Evolutionary conservation across 2,888 invertebrate species (phyloP).

Genomic region (Cheilosia vulpina): DNA sequence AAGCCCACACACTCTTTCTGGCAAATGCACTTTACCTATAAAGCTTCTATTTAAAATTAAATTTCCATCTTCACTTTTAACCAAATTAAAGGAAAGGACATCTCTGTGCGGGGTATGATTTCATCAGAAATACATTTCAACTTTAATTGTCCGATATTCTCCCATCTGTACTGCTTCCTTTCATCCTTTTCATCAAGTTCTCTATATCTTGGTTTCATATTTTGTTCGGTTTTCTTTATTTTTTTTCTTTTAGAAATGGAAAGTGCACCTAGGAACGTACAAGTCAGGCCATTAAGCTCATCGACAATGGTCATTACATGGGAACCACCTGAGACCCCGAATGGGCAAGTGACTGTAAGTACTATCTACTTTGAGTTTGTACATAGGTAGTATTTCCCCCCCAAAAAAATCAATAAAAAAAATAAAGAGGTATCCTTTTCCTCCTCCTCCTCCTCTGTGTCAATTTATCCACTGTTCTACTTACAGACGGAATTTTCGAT

Average conservation of each 20-base stretch:
- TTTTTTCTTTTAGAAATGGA: constrained; percentile 90
- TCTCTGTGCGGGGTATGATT: neutral
- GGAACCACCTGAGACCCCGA: constrained; percentile 98
- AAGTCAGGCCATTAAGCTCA: constrained; percentile 96
- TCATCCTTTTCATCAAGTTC: constrained; percentile 1
- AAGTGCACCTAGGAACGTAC: constrained; percentile 96
- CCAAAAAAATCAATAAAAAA: neutral
- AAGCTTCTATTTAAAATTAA: neutral
- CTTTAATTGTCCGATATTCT: constrained; percentile 23
- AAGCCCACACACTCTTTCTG: neutral
- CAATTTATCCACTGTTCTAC: constrained; percentile 38
- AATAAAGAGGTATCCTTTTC: neutral
- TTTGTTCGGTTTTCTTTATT: neutral
- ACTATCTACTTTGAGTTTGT: constrained; percentile 53
- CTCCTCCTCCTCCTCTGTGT: constrained; percentile 1
- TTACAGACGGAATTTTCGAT: constrained; percentile 50
- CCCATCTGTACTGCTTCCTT: constrained; percentile 8
- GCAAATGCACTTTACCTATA: neutral
- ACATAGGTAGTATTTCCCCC: neutral
- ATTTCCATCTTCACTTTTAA: constrained; percentile 10
- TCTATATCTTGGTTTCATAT: neutral
- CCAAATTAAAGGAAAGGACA: constrained; percentile 5
- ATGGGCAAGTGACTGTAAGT: constrained; percentile 97
- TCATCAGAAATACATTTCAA: constrained; percentile 8
- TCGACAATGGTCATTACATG: constrained; percentile 99